These are phyloP conservation scores for Coenobita brevimanus DNA, from an alignment of 1,140 invertebrate species.

Conservation along the genomic window DNA sequence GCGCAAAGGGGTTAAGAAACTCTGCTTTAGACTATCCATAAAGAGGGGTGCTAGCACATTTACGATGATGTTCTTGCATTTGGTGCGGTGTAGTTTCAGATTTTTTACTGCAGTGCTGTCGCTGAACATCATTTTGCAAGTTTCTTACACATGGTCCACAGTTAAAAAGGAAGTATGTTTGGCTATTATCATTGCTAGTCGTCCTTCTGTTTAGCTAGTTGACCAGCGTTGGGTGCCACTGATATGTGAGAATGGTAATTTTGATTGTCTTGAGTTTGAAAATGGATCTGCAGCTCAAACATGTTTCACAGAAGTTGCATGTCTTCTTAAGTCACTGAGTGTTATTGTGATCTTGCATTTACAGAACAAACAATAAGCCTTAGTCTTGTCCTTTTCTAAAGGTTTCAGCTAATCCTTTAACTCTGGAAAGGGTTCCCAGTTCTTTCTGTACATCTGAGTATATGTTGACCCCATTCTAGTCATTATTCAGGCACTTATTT, in stretches of 20 bases:
- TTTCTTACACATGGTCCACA: background rate
- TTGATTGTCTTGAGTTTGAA: background rate
- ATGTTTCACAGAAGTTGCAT: no score
- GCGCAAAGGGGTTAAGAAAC: no score
- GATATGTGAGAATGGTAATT: background rate
- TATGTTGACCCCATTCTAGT: no score
- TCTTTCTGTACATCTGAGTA: background rate
- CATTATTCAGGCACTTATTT: no score
- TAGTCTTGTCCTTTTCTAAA: constrained; percentile 6
- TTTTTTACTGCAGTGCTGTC: no score
- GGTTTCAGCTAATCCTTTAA: background rate
- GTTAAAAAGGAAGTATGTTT: constrained; percentile 2
- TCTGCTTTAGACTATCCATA: no score
- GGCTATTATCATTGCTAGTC: background rate
- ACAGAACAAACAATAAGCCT: no score
- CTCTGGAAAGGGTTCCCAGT: background rate
- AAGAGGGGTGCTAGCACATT: no score
- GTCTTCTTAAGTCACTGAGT: no score
- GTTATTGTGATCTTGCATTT: no score
- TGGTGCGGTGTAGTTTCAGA: no score
- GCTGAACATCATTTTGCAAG: background rate
- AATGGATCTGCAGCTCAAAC: background rate
- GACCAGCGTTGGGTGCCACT: background rate
- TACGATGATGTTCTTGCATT: no score
- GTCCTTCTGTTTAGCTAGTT: background rate